phyloP scores from a whole-genome alignment of 2,113 vertebrate genomes.

The Sapayoa aenigma region DNA sequence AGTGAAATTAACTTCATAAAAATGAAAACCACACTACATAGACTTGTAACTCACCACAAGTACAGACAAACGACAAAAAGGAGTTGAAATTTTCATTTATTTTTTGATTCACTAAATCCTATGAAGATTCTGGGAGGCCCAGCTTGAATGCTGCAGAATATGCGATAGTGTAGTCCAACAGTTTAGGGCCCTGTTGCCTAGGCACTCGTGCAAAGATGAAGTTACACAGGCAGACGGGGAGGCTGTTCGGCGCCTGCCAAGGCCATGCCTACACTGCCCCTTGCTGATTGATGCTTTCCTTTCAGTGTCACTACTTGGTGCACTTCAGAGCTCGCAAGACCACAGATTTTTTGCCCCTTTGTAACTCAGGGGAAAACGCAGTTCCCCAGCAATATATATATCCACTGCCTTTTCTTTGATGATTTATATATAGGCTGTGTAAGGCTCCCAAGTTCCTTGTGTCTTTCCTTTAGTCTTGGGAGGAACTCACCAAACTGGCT shows the following conservation, averaged over 20 bases:
- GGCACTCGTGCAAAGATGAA: not conserved
- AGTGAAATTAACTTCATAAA: not conserved
- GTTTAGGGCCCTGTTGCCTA: not conserved
- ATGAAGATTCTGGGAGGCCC: not conserved
- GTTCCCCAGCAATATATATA: not conserved
- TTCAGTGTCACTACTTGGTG: not conserved
- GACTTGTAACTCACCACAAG: not conserved
- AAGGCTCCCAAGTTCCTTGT: not conserved
- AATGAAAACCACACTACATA: not conserved
- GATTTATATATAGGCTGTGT: not conserved
- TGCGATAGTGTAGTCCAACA: not conserved
- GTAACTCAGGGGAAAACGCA: not conserved
- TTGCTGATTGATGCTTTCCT: not conserved
- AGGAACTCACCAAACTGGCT: not conserved
- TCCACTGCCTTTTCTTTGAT: not conserved
- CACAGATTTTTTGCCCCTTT: not conserved
- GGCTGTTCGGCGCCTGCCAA: not conserved
- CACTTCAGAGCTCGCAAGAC: not conserved
- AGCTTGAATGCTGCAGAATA: not conserved
- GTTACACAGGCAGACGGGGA: fast-evolving
- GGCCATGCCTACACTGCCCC: not conserved
- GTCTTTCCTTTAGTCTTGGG: not conserved
- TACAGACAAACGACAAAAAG: not conserved
- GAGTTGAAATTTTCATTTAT: not conserved
- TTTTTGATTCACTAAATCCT: not conserved